These are phyloP conservation scores for Entomyzon cyanotis DNA, from an alignment of 2,113 vertebrate genomes.

Conservation along the genomic window DNA sequence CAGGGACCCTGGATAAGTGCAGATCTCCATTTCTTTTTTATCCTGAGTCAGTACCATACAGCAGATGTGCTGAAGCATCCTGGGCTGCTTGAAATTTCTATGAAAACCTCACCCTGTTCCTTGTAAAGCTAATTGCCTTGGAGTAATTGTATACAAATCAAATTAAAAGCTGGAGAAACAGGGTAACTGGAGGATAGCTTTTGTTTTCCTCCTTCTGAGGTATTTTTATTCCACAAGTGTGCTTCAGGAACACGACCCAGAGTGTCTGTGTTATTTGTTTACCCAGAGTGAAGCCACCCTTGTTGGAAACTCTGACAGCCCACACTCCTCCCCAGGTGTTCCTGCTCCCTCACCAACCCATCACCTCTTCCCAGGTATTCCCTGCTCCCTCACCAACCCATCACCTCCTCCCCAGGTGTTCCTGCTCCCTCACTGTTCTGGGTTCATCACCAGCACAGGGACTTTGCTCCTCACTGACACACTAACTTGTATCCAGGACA, in stretches of 20 bases:
- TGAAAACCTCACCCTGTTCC: not conserved
- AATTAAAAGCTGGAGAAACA: not conserved
- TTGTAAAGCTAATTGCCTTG: not conserved
- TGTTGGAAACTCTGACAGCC: not conserved
- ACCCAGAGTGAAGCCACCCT: not conserved
- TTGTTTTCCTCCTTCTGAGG: not conserved
- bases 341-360: not conserved
- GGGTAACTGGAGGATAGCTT: not conserved
- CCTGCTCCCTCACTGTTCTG: too few relatives aligned
- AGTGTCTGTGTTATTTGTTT: not conserved
- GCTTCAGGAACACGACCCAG: not conserved
- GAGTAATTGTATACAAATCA: not conserved
- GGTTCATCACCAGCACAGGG: fast-evolving
- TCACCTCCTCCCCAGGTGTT: too few relatives aligned
- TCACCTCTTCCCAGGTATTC: not conserved
- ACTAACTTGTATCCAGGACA: not conserved
- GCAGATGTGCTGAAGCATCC: not conserved
- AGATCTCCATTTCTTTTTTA: not conserved
- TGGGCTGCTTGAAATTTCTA: not conserved
- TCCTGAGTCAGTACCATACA: not conserved
- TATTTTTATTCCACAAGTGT: not conserved
- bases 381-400: not conserved
- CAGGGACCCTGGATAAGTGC: not conserved
- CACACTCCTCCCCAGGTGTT: not conserved
- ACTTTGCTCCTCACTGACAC: not conserved